A percentile compares a stretch with the other conserved stretches of the same genome.
Conservation (phyloP, 2,888 invertebrate species). For the Helleia helle region DNA sequence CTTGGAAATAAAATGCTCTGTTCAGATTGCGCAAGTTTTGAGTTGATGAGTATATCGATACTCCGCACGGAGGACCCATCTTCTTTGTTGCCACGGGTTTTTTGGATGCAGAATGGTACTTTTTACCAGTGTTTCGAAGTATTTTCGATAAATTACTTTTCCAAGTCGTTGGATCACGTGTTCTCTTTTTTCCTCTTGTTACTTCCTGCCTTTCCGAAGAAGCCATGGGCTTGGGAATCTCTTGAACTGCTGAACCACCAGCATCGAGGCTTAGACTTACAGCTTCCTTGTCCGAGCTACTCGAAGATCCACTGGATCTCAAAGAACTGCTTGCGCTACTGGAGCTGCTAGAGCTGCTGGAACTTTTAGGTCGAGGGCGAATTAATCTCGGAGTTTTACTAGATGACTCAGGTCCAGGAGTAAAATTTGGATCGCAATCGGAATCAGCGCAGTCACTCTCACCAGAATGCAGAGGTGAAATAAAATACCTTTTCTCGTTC, state of each 20-base stretch:
- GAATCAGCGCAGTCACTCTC: not conserved
- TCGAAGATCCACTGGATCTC: not conserved
- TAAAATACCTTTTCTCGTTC: slow-evolving; percentile 18
- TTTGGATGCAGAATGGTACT: slow-evolving; percentile 13
- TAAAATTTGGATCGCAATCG: slow-evolving; percentile 1
- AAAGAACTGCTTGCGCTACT: slow-evolving; percentile 17
- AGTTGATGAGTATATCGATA: too few relatives aligned
- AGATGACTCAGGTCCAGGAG: not conserved
- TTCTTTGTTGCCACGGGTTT: slow-evolving; percentile 13
- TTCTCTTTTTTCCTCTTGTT: slow-evolving; percentile 12
- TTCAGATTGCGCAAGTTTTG: too few relatives aligned
- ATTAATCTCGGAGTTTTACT: too few relatives aligned
- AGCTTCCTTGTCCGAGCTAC: not conserved
- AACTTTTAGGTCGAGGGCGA: too few relatives aligned
- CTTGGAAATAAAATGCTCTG: too few relatives aligned
- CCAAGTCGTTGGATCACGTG: slow-evolving; percentile 13
- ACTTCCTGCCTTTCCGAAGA: not conserved
- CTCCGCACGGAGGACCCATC: slow-evolving; percentile 13
- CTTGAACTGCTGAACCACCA: not conserved
- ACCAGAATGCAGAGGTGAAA: slow-evolving; percentile 6
- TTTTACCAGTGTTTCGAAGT: slow-evolving; percentile 12
- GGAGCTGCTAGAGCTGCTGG: slow-evolving; percentile 13
- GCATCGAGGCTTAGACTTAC: not conserved
- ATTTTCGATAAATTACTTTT: slow-evolving; percentile 14
- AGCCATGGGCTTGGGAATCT: slow-evolving; percentile 3